A percentile compares a stretch with the other conserved stretches of the same genome.
Evolutionary conservation across 1,140 invertebrate genomes (phyloP).

Genomic region (Orussus abietinus): DNA sequence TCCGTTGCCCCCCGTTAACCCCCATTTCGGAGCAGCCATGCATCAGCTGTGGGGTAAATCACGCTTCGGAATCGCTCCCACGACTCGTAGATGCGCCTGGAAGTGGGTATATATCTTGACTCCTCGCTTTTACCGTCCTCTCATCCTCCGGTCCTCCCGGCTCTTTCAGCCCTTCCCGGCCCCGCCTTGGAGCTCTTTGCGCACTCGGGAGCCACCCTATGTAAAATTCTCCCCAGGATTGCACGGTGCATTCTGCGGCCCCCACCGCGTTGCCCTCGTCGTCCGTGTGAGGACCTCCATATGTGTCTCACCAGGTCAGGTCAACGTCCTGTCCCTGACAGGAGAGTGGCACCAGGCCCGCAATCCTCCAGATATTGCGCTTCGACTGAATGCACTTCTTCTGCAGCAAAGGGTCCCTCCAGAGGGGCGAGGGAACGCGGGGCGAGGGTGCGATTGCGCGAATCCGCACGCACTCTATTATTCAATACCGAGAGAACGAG

Average conservation of each 20-base stretch:
- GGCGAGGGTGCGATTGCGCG: not conserved
- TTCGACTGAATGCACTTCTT: conserved; percentile 12
- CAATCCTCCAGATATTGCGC: conserved; percentile 8
- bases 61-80: no score
- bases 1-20: no score
- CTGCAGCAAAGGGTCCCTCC: no score
- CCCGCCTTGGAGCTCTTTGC: conserved; percentile 30
- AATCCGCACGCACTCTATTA: not conserved
- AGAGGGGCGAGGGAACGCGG: no score
- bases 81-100: no score
- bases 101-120: not conserved
- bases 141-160: conserved; percentile 5
- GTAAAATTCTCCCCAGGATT: conserved; percentile 39
- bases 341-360: conserved; percentile 5
- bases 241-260: conserved; percentile 30
- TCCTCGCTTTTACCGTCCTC: not conserved
- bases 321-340: conserved; percentile 47
- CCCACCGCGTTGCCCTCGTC: conserved; percentile 8
- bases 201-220: conserved; percentile 32
- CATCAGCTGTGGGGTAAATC: no score
- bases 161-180: no score
- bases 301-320: conserved; percentile 56
- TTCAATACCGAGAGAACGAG: not conserved
- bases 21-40: no score
- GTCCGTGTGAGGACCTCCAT: conserved; percentile 45